Percentiles rank a stretch among this genome's conserved stretches.
These are phyloP conservation scores for Tenebrio molitor DNA, from an alignment of 1,140 invertebrate species.

Conservation along the genomic window DNA sequence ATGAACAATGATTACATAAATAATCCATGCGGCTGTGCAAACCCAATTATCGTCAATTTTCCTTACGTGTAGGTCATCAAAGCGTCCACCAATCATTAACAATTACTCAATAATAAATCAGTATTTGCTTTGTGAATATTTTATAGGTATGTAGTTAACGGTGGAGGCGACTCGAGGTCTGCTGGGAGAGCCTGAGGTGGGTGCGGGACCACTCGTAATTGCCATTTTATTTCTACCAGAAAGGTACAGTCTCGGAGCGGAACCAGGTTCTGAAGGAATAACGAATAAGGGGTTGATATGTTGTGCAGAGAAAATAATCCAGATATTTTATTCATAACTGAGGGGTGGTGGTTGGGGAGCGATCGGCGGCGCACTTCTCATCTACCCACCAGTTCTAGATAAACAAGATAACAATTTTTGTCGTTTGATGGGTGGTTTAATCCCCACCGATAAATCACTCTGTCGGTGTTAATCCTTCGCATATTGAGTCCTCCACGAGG, in stretches of 20 bases:
- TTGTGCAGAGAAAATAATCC: too few relatives aligned
- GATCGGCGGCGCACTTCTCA: not conserved
- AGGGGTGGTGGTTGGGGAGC: too few relatives aligned
- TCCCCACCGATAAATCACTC: too few relatives aligned
- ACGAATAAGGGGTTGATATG: not conserved
- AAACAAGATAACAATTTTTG: not conserved
- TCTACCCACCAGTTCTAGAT: not conserved
- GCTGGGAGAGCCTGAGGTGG: constrained; percentile 52
- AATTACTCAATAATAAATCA: constrained; percentile 63
- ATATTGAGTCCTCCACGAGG: too few relatives aligned
- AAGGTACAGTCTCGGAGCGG: not conserved
- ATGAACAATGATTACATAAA: constrained; percentile 51
- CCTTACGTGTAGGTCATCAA: constrained; percentile 54
- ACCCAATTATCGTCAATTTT: constrained; percentile 59
- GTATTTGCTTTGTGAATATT: constrained; percentile 61
- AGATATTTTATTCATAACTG: not conserved
- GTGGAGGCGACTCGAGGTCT: constrained; percentile 50
- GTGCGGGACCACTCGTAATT: constrained; percentile 18
- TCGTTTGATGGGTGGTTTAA: not conserved
- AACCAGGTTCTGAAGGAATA: not conserved
- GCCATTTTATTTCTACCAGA: not conserved
- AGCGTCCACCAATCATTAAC: constrained; percentile 59
- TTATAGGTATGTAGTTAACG: constrained; percentile 49
- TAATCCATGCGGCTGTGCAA: constrained; percentile 49
- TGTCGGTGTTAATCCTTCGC: too few relatives aligned